Percentiles rank a stretch among this genome's conserved stretches.
Conservation (phyloP, 2,888 invertebrate genomes). For the Biston stratarius region DNA sequence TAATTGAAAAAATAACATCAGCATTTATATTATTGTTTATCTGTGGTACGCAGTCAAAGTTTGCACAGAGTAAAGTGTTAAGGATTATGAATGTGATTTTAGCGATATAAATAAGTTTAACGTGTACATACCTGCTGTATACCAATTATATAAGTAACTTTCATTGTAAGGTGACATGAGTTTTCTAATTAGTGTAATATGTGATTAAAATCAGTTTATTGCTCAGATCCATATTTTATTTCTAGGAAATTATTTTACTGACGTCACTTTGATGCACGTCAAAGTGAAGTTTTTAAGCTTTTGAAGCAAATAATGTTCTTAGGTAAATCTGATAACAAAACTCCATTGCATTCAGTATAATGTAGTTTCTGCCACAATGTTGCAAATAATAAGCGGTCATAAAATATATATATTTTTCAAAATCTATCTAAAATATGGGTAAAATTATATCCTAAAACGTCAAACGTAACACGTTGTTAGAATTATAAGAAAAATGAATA, state of each 20-base stretch:
- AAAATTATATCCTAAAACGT: too few species aligned
- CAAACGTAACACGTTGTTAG: too few species aligned
- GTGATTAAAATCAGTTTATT: slow-evolving; percentile 11
- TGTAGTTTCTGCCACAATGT: too few species aligned
- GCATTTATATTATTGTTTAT: slow-evolving; percentile 28
- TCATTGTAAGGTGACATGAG: slow-evolving; percentile 1
- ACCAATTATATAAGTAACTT: slow-evolving; percentile 20
- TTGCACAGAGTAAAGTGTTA: slow-evolving; percentile 39
- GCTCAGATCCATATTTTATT: slow-evolving; percentile 10
- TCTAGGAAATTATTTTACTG: neutral
- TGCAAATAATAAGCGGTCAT: too few species aligned
- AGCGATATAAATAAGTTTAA: slow-evolving; percentile 55
- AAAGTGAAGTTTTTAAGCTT: neutral
- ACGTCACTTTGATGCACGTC: neutral
- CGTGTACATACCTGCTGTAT: slow-evolving; percentile 31
- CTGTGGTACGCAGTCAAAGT: slow-evolving; percentile 65
- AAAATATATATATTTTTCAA: too few species aligned
- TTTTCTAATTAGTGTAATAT: slow-evolving; percentile 6
- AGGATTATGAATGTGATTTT: slow-evolving; percentile 52
- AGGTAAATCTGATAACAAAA: too few species aligned
- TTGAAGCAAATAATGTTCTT: neutral
- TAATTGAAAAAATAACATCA: slow-evolving; percentile 5
- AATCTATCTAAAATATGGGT: too few species aligned
- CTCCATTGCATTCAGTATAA: too few species aligned
- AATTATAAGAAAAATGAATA: too few species aligned